Evolutionary conservation across 2,888 invertebrate species (phyloP), one percentile per base, ranked within the genome.

Genomic region (Thera britannica): DNA sequence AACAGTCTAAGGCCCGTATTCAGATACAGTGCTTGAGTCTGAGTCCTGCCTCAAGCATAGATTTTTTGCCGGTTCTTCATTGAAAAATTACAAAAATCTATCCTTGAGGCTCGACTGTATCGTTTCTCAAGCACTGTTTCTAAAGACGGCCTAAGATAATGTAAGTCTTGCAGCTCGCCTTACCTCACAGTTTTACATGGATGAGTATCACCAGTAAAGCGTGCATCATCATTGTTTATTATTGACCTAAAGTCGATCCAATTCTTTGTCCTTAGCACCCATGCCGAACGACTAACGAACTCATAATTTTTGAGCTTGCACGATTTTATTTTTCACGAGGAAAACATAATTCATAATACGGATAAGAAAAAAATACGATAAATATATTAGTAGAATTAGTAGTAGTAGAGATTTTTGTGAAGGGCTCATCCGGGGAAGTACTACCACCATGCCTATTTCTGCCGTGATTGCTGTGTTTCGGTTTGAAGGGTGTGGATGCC

Each of bases 201-300:
- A 49, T 35, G 51, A 58, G 34, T 46, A 60, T 51, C 23, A 60
- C 56, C 52, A 58, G 52, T 52, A 46, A 62, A 44, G 44, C 34
- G 35, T 51, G 36, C 44, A 57, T 66, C 62, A 63, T 57, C 60
- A 57, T 64, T 64, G 64, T 64, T 65, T 68, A 68, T 55, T 62
- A 58, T 62, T 65, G 63, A 68, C 56, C 11, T 60, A 46, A 44
- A 46, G 11, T 49, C 44, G 36, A 44, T 36, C 9, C 35, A 54
- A 54, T 60, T 23, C 51, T 60, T 48, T 58, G 49, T 66, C 62
- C 59, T 61, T 55, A 61, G 61, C 49, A 64, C 49, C 65, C 62
- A 62, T 59, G 62, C 56, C 36, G 44, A 51, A 55, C 65, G 58
- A 62, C 54, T 58, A 65, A 58, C 41, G 61, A 65, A 58, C 65